Conservation (phyloP, 1,140 invertebrate species). For the Vanessa atalanta region DNA sequence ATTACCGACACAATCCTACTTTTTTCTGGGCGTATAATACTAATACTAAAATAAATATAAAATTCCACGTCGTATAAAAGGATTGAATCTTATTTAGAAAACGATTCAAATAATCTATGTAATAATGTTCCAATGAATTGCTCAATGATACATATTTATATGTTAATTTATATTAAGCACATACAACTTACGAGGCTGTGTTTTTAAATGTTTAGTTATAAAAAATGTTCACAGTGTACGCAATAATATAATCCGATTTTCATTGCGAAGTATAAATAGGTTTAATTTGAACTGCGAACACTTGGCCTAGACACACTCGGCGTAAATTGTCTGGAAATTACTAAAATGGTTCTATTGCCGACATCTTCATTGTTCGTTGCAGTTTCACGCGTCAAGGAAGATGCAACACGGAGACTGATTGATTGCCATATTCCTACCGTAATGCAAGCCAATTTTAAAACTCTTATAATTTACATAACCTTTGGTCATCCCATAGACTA, state of each 20-base stretch:
- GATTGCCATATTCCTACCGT: conserved; percentile 9
- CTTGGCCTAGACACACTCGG: conserved; percentile 11
- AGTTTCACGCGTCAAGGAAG: conserved; percentile 12
- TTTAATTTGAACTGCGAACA: conserved; percentile 1
- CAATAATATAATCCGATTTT: neutral
- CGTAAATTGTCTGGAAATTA: conserved; percentile 20
- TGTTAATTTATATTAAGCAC: too few species aligned
- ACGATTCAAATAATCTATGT: too few species aligned
- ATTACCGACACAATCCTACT: too few species aligned
- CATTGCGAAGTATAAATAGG: neutral
- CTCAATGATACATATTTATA: too few species aligned
- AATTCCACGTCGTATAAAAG: too few species aligned
- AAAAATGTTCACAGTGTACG: neutral
- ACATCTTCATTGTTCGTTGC: conserved; percentile 8
- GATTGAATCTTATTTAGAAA: too few species aligned
- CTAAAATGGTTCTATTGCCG: conserved; percentile 9
- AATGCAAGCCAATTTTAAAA: neutral
- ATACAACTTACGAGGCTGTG: too few species aligned
- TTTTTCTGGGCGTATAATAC: too few species aligned
- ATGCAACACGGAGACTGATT: conserved; percentile 8
- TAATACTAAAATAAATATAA: too few species aligned
- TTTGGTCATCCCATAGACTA: neutral
- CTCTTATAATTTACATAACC: neutral
- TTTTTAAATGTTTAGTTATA: too few species aligned
- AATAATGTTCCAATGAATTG: too few species aligned